Evolutionary conservation across 1,140 invertebrate genomes (phyloP).

Genomic region (Saccostrea cuccullata): DNA sequence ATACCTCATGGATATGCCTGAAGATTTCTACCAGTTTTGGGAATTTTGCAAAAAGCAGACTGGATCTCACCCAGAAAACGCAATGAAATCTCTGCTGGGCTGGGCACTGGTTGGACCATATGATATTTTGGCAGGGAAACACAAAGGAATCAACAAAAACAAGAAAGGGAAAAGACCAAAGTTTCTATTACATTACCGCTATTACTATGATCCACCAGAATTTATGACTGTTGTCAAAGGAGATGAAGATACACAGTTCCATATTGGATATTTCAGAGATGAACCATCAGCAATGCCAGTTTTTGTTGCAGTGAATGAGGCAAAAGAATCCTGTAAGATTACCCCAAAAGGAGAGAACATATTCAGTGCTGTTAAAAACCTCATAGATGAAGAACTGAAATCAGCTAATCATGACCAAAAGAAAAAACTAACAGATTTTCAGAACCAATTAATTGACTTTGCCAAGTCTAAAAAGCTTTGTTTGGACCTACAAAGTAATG

Average conservation of each 20-base stretch:
- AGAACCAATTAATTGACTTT: conserved; percentile 83
- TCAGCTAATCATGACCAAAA: conserved; percentile 50
- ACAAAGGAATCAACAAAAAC: conserved; percentile 80
- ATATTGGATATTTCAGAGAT: conserved; percentile 94
- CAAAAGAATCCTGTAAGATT: conserved; percentile 84
- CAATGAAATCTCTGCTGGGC: conserved; percentile 83
- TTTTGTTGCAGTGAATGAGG: conserved; percentile 88
- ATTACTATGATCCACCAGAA: conserved; percentile 96
- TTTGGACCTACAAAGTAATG: conserved; percentile 82
- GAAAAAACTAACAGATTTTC: conserved; percentile 76
- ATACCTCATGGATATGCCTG: conserved; percentile 92
- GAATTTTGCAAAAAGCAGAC: conserved; percentile 86
- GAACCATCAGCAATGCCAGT: conserved; percentile 86
- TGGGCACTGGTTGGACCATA: conserved; percentile 91
- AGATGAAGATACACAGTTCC: conserved; percentile 85
- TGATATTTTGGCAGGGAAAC: conserved; percentile 87
- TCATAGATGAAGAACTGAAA: conserved; percentile 67
- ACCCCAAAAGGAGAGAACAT: conserved; percentile 88
- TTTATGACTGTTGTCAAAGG: conserved; percentile 84
- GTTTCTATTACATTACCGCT: conserved; percentile 89
- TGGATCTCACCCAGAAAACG: conserved; percentile 78
- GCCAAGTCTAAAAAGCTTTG: conserved; percentile 83
- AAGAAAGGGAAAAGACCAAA: conserved; percentile 82
- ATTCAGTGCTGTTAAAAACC: conserved; percentile 87
- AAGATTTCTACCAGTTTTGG: conserved; percentile 92